A percentile compares a stretch with the other conserved stretches of the same genome.
Evolutionary conservation across 2,888 invertebrate genomes (phyloP).

Genomic region (Gnatocerus cornutus): DNA sequence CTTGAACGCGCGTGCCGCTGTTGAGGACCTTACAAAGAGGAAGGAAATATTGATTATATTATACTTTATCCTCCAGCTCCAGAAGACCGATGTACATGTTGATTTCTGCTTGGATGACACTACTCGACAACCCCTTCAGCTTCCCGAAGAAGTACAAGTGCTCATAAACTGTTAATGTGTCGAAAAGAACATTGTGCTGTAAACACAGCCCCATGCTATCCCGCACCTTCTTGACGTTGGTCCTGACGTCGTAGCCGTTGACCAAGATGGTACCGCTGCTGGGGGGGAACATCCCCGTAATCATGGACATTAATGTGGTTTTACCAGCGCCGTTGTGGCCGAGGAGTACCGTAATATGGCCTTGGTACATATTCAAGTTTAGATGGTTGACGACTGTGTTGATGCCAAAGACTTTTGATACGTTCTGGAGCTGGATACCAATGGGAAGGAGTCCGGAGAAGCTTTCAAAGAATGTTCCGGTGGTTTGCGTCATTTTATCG

Average conservation of each 20-base stretch:
- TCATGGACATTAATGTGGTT: conserved; percentile 90
- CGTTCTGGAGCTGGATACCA: conserved; percentile 71
- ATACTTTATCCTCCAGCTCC: conserved; percentile 51
- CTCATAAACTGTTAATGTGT: conserved; percentile 83
- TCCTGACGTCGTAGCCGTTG: conserved; percentile 78
- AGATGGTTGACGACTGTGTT: conserved; percentile 76
- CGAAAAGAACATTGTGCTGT: conserved; percentile 86
- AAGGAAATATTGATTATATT: no score
- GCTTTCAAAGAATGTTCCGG: conserved; percentile 63
- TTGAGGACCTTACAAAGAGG: neutral
- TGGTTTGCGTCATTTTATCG: no score
- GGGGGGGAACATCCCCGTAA: conserved; percentile 78
- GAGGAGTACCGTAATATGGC: conserved; percentile 86
- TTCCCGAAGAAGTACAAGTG: conserved; percentile 85
- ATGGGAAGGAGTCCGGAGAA: conserved; percentile 68
- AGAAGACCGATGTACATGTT: conserved; percentile 46
- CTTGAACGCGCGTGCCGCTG: conserved; percentile 70
- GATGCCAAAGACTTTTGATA: conserved; percentile 75
- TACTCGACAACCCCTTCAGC: conserved; percentile 71
- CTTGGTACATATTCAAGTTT: conserved; percentile 84
- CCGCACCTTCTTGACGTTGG: conserved; percentile 75
- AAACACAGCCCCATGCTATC: conserved; percentile 83
- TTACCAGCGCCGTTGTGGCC: conserved; percentile 92
- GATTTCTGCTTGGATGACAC: conserved; percentile 49
- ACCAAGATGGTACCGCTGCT: conserved; percentile 79